Percentiles rank a stretch among this genome's conserved stretches.
Conservation (phyloP, 2,113 vertebrate species). For the Paralichthys olivaceus region DNA sequence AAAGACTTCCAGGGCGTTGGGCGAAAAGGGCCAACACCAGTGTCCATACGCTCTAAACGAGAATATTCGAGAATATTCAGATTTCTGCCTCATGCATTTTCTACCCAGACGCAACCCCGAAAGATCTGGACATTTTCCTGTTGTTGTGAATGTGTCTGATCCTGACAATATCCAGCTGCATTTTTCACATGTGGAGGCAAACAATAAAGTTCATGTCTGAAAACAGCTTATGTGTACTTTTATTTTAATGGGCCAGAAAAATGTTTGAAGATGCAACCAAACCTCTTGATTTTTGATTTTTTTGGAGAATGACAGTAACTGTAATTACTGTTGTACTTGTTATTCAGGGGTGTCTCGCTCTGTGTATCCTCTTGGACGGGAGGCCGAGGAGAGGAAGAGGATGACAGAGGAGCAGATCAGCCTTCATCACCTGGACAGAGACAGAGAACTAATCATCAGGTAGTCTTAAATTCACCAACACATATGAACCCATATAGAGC, state of each 20-base stretch:
- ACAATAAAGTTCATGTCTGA: background rate
- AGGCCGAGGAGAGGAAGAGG: conserved; percentile 89
- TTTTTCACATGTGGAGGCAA: background rate
- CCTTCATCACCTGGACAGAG: conserved; percentile 84
- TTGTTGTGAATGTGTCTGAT: no score
- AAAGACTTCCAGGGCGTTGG: no score
- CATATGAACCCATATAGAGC: background rate
- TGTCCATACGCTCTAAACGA: no score
- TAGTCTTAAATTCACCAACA: conserved; percentile 57
- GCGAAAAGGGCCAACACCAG: no score
- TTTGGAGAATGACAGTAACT: background rate
- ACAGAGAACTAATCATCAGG: conserved; percentile 92
- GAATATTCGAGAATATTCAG: no score
- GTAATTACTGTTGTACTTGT: background rate
- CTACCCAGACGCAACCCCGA: no score
- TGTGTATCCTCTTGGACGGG: conserved; percentile 87
- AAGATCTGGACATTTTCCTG: no score
- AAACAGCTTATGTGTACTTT: background rate
- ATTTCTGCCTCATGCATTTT: no score
- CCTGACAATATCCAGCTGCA: no score
- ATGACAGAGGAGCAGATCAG: conserved; percentile 90
- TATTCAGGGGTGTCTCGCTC: conserved; percentile 80
- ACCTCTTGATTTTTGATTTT: background rate
- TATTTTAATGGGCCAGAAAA: background rate
- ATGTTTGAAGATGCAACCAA: background rate